A percentile compares a stretch with the other conserved stretches of the same genome.
These are phyloP conservation scores for Sprattus sprattus DNA, from an alignment of 2,113 vertebrate genomes.

Conservation along the genomic window DNA sequence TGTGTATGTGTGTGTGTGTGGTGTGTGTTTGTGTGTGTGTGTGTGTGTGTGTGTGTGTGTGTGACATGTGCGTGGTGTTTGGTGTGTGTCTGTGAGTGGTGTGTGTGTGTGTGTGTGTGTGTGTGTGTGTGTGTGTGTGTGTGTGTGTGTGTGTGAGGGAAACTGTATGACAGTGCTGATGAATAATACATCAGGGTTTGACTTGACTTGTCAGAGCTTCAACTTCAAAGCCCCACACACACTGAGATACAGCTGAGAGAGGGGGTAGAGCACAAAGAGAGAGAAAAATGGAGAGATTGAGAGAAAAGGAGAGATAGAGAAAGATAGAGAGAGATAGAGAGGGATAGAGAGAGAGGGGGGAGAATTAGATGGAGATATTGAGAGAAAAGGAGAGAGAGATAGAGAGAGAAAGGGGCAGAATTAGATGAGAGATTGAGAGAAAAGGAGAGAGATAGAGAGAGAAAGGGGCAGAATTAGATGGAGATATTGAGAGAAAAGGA, in stretches of 20 bases:
- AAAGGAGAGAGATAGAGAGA: background rate
- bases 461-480: background rate
- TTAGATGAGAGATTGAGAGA: background rate
- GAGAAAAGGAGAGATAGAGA: slow-evolving; percentile 63
- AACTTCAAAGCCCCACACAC: slow-evolving; percentile 74
- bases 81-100: no score
- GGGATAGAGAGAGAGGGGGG: slow-evolving; percentile 19
- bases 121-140: slow-evolving; percentile 37
- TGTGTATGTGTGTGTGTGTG: no score
- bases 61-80: no score
- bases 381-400: slow-evolving; percentile 35
- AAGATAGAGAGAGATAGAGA: slow-evolving; percentile 59
- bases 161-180: slow-evolving; percentile 59
- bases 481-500: slow-evolving; percentile 26
- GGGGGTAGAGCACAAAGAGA: slow-evolving; percentile 40
- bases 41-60: no score
- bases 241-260: slow-evolving; percentile 57
- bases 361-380: slow-evolving; percentile 46
- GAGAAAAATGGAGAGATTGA: no score
- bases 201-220: slow-evolving; percentile 71
- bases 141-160: slow-evolving; percentile 28
- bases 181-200: slow-evolving; percentile 80
- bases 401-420: slow-evolving; percentile 26
- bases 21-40: no score
- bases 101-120: background rate